These are phyloP conservation scores for Lepidothrix coronata DNA, from an alignment of 2,113 vertebrate species.

Conservation along the genomic window DNA sequence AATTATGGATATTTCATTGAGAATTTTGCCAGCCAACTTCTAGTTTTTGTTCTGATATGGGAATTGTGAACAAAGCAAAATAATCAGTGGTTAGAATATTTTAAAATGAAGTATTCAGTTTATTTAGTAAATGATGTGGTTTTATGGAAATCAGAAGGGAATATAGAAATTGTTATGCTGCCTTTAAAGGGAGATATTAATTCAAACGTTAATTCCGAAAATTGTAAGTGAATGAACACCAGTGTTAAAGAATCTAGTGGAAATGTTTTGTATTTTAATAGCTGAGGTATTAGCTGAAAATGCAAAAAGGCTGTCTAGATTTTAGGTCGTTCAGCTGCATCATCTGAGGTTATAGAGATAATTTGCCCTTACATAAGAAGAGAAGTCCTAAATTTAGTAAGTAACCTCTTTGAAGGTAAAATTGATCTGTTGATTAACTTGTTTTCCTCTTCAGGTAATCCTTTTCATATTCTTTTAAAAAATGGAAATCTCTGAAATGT, in stretches of 20 bases:
- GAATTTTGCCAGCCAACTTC: background rate
- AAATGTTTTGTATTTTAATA: background rate
- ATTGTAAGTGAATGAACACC: background rate
- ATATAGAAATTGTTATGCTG: background rate
- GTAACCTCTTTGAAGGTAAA: background rate
- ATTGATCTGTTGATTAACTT: background rate
- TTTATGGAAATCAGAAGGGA: background rate
- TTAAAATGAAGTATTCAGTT: background rate
- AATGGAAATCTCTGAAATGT: background rate
- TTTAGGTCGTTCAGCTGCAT: background rate
- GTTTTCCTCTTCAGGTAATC: background rate
- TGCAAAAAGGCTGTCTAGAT: background rate
- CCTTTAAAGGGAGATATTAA: background rate
- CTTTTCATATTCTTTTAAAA: background rate
- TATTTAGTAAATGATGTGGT: background rate
- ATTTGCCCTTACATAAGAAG: background rate
- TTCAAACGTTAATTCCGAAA: background rate
- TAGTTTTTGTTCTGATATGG: background rate
- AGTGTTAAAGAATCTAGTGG: background rate
- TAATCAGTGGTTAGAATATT: background rate
- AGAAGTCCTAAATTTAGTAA: background rate
- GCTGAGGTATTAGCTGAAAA: background rate
- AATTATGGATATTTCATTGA: background rate
- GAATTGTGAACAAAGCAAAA: background rate
- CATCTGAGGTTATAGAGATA: background rate